A percentile compares a stretch with the other conserved stretches of the same genome.
Conservation (phyloP, 2,888 invertebrate genomes). For the Sesamia inferens region DNA sequence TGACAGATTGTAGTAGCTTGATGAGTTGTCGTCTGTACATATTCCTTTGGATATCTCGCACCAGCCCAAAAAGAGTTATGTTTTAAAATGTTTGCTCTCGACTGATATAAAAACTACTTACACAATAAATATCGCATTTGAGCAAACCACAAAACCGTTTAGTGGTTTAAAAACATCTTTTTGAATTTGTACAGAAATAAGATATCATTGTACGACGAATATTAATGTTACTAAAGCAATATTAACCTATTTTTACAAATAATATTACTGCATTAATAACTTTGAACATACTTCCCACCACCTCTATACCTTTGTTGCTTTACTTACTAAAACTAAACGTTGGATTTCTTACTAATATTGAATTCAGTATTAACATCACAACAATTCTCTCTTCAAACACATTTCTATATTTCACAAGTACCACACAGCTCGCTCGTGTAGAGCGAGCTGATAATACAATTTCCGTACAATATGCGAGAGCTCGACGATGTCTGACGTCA, state of each 20-base stretch:
- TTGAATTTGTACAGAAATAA: neutral
- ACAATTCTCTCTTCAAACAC: neutral
- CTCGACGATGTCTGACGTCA: constrained; percentile 5
- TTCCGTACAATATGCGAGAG: constrained; percentile 4
- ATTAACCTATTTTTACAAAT: neutral
- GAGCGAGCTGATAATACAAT: neutral
- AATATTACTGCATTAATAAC: neutral
- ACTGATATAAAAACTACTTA: neutral
- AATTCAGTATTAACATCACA: neutral
- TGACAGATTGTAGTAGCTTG: no score
- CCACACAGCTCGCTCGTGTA: no score
- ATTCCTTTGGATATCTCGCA: neutral
- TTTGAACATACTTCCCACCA: neutral
- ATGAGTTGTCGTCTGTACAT: no score
- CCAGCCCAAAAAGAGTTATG: neutral
- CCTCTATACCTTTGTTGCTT: neutral
- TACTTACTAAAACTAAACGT: neutral
- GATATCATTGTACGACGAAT: neutral
- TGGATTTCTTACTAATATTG: neutral
- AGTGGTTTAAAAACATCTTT: neutral
- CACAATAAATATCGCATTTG: neutral
- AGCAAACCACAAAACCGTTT: neutral
- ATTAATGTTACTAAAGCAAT: neutral
- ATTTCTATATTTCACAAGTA: neutral
- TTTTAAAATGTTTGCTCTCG: neutral